These are phyloP conservation scores for Felis chaus DNA, from an alignment of 2,113 vertebrate genomes.

Conservation along the genomic window DNA sequence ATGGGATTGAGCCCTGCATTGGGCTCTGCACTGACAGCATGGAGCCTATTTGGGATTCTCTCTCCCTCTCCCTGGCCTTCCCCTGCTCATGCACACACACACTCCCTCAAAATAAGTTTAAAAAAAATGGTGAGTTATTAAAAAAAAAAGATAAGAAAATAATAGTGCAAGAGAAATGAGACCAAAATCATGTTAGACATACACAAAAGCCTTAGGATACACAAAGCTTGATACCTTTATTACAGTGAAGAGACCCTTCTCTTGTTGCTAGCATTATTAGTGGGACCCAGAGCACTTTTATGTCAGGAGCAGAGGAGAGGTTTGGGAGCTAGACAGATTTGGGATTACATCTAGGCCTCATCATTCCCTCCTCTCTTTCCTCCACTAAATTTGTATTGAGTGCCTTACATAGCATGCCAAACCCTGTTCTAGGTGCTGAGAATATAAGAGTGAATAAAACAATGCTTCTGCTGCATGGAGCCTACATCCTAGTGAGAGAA, in stretches of 20 bases:
- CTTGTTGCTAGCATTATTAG: neutral
- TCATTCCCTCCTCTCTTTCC: neutral
- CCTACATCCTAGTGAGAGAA: neutral
- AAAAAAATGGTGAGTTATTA: neutral
- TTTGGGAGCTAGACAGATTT: neutral
- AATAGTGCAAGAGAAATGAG: neutral
- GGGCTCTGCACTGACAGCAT: no score
- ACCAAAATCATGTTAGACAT: neutral
- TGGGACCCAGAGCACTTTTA: neutral
- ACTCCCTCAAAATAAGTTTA: no score
- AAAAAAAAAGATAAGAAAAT: neutral
- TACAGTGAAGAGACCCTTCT: neutral
- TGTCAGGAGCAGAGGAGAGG: neutral
- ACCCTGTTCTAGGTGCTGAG: neutral
- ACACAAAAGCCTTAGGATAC: neutral
- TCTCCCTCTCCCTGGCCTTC: no score
- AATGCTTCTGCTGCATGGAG: neutral
- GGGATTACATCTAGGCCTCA: neutral
- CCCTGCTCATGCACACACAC: no score
- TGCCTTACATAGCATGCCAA: neutral
- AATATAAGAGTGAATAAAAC: neutral
- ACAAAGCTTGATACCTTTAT: neutral
- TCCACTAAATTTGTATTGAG: neutral
- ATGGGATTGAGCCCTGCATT: no score
- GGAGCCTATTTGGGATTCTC: no score